These are phyloP conservation scores for Crossocerus cetratus DNA, from an alignment of 2,888 invertebrate species.

Conservation along the genomic window DNA sequence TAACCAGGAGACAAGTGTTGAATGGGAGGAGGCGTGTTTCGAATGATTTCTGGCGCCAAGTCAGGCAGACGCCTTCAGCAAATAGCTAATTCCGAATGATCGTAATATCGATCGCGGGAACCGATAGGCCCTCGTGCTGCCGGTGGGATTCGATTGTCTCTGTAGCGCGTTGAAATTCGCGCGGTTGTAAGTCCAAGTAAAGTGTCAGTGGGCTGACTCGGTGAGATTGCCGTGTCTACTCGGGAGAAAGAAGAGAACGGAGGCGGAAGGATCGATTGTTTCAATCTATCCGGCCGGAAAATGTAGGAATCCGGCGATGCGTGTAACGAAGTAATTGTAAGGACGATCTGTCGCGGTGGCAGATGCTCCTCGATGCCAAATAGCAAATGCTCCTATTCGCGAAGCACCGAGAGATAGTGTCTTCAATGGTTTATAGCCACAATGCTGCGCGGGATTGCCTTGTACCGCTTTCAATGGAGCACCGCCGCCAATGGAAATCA, in stretches of 20 bases:
- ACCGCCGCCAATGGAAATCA: no score
- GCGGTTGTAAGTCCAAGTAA: conserved; percentile 25
- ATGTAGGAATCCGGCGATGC: background rate
- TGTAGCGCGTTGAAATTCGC: conserved; percentile 36
- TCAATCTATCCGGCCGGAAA: conserved; percentile 7
- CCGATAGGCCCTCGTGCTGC: background rate
- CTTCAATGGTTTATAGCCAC: background rate
- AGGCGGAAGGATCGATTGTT: conserved; percentile 3
- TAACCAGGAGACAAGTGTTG: no score
- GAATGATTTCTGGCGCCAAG: conserved; percentile 3
- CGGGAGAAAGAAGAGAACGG: conserved; percentile 11
- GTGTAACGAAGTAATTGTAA: conserved; percentile 5
- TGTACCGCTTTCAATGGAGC: no score
- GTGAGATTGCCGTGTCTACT: conserved; percentile 1
- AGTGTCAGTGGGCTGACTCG: conserved; percentile 7
- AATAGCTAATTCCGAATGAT: conserved; percentile 62
- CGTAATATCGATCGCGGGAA: conserved; percentile 57
- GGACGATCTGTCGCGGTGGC: conserved; percentile 3
- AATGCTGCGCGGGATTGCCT: no score
- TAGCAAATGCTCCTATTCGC: no score
- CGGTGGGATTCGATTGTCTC: conserved; percentile 21
- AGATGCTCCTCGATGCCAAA: background rate
- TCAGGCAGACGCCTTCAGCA: conserved; percentile 35
- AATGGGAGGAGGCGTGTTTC: no score
- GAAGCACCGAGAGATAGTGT: background rate